Evolutionary conservation across 1,140 invertebrate genomes (phyloP).

Genomic region (Drosophila neocordata): DNA sequence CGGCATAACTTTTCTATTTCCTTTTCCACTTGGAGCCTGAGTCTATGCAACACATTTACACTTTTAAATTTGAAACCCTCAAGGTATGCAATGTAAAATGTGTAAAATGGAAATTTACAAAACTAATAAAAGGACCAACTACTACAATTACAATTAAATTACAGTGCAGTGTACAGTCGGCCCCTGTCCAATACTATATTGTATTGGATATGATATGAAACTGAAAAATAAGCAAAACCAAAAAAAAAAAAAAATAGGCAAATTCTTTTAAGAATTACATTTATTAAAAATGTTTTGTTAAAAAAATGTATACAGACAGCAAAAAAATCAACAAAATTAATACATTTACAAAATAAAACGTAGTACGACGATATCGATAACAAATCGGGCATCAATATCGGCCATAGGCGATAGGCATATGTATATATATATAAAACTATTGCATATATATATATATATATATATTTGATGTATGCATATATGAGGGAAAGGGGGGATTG

Average conservation of each 20-base stretch:
- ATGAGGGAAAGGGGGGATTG: not conserved
- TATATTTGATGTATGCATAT: slow-evolving; percentile 8
- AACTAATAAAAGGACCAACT: too few species aligned
- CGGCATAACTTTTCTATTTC: too few species aligned
- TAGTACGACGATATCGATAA: slow-evolving; percentile 78
- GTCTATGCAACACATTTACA: too few species aligned
- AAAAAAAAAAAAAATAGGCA: slow-evolving; percentile 36
- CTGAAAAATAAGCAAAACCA: not conserved
- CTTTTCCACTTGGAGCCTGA: too few species aligned
- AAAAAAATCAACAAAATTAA: slow-evolving; percentile 81
- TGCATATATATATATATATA: not conserved
- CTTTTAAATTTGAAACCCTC: too few species aligned
- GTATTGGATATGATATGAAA: too few species aligned
- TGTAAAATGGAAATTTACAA: too few species aligned
- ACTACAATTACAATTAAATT: too few species aligned
- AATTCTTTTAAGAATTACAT: slow-evolving; percentile 74
- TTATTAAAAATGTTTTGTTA: slow-evolving; percentile 78
- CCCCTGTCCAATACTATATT: not conserved
- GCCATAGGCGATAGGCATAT: slow-evolving; percentile 50
- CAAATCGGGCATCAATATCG: slow-evolving; percentile 58
- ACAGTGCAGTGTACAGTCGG: not conserved
- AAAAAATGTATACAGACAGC: slow-evolving; percentile 81
- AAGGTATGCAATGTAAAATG: too few species aligned
- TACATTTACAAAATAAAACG: slow-evolving; percentile 79
- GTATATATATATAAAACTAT: slow-evolving; percentile 23